These are phyloP conservation scores for Teleopsis dalmanni DNA, from an alignment of 1,140 invertebrate species.

Conservation along the genomic window DNA sequence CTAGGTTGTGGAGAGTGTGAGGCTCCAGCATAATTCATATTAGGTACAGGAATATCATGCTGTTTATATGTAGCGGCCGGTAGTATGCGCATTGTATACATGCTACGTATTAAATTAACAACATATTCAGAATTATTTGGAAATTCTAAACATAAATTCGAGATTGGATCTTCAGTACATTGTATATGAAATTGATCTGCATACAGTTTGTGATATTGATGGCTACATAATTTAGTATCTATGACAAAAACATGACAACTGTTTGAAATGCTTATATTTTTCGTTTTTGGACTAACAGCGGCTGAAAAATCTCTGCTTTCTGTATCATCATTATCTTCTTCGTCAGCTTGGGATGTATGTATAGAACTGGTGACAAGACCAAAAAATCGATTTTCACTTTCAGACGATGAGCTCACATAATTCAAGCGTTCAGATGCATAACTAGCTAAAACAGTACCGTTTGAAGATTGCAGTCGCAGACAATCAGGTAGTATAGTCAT, in stretches of 20 bases:
- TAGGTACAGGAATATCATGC: constrained; percentile 2
- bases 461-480: constrained; percentile 64
- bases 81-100: constrained; percentile 53
- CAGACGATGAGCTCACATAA: constrained; percentile 81
- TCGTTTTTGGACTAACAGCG: constrained; percentile 11
- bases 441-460: constrained; percentile 60
- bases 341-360: constrained; percentile 44
- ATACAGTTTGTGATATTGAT: constrained; percentile 66
- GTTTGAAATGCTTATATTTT: constrained; percentile 57
- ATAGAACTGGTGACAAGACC: constrained; percentile 79
- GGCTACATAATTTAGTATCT: constrained; percentile 75
- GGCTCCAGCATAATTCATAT: constrained; percentile 19
- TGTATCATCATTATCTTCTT: constrained; percentile 28
- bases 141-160: constrained; percentile 76
- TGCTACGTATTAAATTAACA: constrained; percentile 62
- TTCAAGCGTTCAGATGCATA: constrained; percentile 80
- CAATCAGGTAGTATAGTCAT: constrained; percentile 75
- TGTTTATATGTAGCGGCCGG: constrained; percentile 27
- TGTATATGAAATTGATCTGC: constrained; percentile 69
- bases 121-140: constrained; percentile 81
- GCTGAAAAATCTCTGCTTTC: constrained; percentile 15
- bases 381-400: constrained; percentile 86
- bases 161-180: constrained; percentile 64
- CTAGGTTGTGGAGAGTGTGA: constrained; percentile 76
- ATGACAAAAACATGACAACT: constrained; percentile 95